phyloP scores from a whole-genome alignment of 1,140 invertebrate genomes.

The Triops longicaudatus region DNA sequence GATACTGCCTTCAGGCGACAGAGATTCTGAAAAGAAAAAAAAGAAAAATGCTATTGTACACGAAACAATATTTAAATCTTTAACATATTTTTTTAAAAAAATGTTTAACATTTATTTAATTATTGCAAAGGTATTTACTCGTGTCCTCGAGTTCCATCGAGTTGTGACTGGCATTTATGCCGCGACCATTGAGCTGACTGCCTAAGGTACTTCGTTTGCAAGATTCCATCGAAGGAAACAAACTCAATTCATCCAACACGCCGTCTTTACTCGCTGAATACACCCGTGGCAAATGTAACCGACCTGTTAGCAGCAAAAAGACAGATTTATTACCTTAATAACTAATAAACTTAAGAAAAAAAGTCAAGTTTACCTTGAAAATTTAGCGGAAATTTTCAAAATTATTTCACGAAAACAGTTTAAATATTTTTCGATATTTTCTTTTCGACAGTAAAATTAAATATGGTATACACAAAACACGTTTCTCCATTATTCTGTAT shows the following conservation, averaged over 20 bases:
- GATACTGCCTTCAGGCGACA: slow-evolving; percentile 4
- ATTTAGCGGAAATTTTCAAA: too few relatives aligned
- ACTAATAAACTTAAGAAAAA: too few relatives aligned
- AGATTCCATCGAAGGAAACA: slow-evolving; percentile 26
- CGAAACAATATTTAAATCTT: background rate
- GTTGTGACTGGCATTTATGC: slow-evolving; percentile 22
- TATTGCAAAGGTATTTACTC: too few relatives aligned
- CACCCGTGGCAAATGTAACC: background rate
- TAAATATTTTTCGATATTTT: too few relatives aligned
- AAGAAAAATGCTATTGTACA: background rate
- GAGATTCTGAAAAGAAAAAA: background rate
- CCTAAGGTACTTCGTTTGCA: slow-evolving; percentile 16
- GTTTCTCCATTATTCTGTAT: too few relatives aligned
- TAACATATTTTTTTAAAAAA: too few relatives aligned
- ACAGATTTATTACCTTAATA: background rate
- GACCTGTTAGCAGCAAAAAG: background rate
- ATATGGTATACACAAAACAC: too few relatives aligned
- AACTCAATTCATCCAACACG: slow-evolving; percentile 23
- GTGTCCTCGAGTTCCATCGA: slow-evolving; percentile 19
- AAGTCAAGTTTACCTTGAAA: too few relatives aligned
- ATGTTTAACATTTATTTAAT: too few relatives aligned
- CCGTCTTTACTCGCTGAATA: slow-evolving; percentile 24
- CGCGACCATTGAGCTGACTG: slow-evolving; percentile 21
- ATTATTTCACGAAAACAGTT: too few relatives aligned
- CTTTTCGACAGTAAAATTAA: too few relatives aligned